phyloP scores from a whole-genome alignment of 1,140 invertebrate species.

The Leptonema lineaticorne region DNA sequence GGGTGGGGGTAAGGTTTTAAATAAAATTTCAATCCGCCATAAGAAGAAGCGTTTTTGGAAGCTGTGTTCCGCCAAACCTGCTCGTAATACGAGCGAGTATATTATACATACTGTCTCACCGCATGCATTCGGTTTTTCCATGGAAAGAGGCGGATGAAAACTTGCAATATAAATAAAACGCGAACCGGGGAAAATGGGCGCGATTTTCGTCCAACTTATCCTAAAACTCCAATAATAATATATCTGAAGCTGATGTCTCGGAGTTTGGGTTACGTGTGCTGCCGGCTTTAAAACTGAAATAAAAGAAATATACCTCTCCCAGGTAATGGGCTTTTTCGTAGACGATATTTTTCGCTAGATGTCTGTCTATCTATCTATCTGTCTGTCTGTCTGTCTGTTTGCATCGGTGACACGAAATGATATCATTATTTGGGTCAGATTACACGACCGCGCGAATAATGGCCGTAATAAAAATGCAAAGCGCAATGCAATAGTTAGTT shows the following conservation, averaged over 20 bases:
- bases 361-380: too few relatives aligned
- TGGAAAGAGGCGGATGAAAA: too few relatives aligned
- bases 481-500: not conserved
- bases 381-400: slow-evolving; percentile 11
- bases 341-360: too few relatives aligned
- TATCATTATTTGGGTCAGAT: slow-evolving; percentile 17
- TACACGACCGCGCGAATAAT: not conserved
- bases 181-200: not conserved
- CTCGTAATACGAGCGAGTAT: not conserved
- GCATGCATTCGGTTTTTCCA: too few relatives aligned
- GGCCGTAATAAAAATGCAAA: slow-evolving; percentile 13
- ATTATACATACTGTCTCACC: not conserved
- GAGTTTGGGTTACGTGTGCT: too few relatives aligned
- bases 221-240: slow-evolving; percentile 42
- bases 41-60: not conserved
- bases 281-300: slow-evolving; percentile 42
- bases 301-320: slow-evolving; percentile 42
- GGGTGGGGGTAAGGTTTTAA: too few relatives aligned
- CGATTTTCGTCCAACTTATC: slow-evolving; percentile 19
- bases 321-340: too few relatives aligned
- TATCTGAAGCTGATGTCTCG: slow-evolving; percentile 28
- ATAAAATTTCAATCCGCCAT: not conserved
- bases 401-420: slow-evolving; percentile 15
- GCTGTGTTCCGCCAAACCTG: too few relatives aligned
- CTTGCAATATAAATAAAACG: slow-evolving; percentile 2